Percentiles rank a stretch among this genome's conserved stretches.
Conservation (phyloP, 1,140 invertebrate species). For the Drosophila repletoides region DNA sequence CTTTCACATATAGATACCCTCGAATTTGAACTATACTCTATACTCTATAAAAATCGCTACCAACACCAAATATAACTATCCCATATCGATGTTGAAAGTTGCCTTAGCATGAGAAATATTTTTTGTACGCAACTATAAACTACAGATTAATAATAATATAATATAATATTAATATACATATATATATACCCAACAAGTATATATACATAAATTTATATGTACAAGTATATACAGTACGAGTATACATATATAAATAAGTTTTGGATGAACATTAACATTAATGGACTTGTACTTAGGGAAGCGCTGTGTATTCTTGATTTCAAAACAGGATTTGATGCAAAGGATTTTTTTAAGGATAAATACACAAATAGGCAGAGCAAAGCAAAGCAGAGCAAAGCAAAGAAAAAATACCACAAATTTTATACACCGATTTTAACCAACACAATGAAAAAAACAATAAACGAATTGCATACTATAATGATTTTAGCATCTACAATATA, state of each 20-base stretch:
- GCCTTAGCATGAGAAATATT: constrained; percentile 78
- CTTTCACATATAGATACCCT: constrained; percentile 13
- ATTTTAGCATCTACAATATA: constrained; percentile 34
- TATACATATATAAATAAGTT: constrained; percentile 45
- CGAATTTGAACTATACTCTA: constrained; percentile 9
- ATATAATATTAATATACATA: neutral
- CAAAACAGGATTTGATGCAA: constrained; percentile 48
- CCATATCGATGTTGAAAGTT: constrained; percentile 82
- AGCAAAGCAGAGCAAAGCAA: constrained; percentile 25
- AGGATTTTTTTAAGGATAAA: constrained; percentile 48
- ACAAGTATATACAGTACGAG: too few species aligned
- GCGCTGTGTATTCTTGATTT: constrained; percentile 65
- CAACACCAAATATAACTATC: constrained; percentile 50
- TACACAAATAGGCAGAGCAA: constrained; percentile 9
- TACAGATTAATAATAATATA: constrained; percentile 10
- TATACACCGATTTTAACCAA: constrained; percentile 78
- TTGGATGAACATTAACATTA: constrained; percentile 66
- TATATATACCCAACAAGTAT: neutral
- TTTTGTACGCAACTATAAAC: constrained; percentile 52
- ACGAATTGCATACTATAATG: constrained; percentile 53
- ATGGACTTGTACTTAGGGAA: constrained; percentile 43
- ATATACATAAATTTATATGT: constrained; percentile 7
- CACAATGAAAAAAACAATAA: constrained; percentile 38
- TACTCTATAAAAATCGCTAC: neutral
- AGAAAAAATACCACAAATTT: constrained; percentile 63